Conservation (phyloP, 2,888 invertebrate species). For the Scaptomyza polygonia region DNA sequence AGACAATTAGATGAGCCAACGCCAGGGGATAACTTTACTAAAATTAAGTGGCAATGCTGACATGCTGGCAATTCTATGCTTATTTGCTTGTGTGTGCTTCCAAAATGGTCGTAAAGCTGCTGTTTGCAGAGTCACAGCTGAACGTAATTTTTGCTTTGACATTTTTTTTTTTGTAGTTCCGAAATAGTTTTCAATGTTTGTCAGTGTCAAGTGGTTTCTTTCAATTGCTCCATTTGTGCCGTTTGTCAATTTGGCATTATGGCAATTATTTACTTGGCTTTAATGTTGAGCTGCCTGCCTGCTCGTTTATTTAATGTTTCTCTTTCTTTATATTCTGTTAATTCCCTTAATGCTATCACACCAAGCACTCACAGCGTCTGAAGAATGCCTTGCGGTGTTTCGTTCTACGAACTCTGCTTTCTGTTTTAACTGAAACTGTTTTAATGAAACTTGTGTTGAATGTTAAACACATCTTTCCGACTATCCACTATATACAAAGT, state of each 20-base stretch:
- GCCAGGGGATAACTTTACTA: conserved; percentile 63
- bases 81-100: conserved; percentile 31
- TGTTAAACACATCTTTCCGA: not conserved
- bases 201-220: conserved; percentile 21
- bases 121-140: conserved; percentile 25
- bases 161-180: conserved; percentile 5
- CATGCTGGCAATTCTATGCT: conserved; percentile 18
- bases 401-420: conserved; percentile 32
- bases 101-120: conserved; percentile 68
- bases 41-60: conserved; percentile 67
- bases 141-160: conserved; percentile 36
- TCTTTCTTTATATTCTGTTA: conserved; percentile 14
- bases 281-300: conserved; percentile 36
- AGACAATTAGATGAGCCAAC: conserved; percentile 62
- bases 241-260: conserved; percentile 29
- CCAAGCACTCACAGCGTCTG: conserved; percentile 71
- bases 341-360: conserved; percentile 40
- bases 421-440: not conserved
- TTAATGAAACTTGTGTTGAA: not conserved
- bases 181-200: conserved; percentile 58
- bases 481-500: not conserved
- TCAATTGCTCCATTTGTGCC: conserved; percentile 10
- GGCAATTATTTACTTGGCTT: conserved; percentile 61
- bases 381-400: conserved; percentile 61
- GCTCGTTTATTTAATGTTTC: conserved; percentile 22